Conservation (phyloP, 2,888 invertebrate species). For the Acanthopleura granulata region DNA sequence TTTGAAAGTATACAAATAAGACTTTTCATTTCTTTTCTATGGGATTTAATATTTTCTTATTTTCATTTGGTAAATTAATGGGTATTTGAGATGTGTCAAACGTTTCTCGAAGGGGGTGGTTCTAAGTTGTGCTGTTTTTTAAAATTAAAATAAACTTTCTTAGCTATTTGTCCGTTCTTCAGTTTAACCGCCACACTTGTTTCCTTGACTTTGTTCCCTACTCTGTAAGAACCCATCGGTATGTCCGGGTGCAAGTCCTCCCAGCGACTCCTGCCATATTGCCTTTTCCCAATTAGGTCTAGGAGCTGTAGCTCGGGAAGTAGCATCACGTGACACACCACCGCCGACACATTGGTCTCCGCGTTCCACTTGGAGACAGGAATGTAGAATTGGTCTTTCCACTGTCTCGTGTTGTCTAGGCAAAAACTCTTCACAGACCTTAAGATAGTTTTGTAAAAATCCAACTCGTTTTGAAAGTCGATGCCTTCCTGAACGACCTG, state of each 20-base stretch:
- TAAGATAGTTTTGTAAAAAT: neutral
- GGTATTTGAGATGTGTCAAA: no score
- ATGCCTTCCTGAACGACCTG: neutral
- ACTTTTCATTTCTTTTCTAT: no score
- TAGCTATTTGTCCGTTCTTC: no score
- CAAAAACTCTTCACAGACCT: constrained; percentile 1
- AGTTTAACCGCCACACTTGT: no score
- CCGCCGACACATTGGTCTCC: neutral
- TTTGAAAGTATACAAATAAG: no score
- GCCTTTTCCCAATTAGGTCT: neutral
- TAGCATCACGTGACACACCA: neutral
- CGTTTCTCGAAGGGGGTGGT: no score
- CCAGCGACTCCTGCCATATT: neutral
- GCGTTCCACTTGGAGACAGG: neutral
- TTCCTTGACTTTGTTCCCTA: no score
- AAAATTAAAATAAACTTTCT: no score
- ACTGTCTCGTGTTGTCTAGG: neutral
- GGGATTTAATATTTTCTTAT: no score
- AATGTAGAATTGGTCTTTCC: neutral
- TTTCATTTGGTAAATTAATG: no score
- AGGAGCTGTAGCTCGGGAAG: neutral
- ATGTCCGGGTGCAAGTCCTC: neutral
- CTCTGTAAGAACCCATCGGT: no score
- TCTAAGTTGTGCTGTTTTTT: no score
- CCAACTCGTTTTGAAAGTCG: constrained; percentile 1